Conservation (phyloP, 2,888 invertebrate species). For the Caenorhabditis zanzibari region DNA sequence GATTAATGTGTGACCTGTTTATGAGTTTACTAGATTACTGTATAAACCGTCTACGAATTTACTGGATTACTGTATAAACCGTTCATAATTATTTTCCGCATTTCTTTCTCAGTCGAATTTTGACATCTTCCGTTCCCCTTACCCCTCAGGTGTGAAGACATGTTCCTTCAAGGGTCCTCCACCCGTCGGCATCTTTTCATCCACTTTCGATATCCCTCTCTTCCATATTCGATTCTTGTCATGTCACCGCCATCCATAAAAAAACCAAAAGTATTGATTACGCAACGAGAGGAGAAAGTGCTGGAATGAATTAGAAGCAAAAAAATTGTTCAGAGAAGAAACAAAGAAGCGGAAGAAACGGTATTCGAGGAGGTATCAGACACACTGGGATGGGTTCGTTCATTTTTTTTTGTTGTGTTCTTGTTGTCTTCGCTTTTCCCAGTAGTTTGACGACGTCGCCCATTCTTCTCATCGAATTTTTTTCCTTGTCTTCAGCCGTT, state of each 20-base stretch:
- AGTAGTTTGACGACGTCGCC: not conserved
- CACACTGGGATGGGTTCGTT: constrained; percentile 13
- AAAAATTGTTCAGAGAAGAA: constrained; percentile 5
- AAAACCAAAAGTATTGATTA: constrained; percentile 30
- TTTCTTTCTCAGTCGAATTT: not conserved
- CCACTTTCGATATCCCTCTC: constrained; percentile 5
- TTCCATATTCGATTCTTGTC: constrained; percentile 28
- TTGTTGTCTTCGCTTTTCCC: constrained; percentile 28
- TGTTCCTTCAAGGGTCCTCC: not conserved
- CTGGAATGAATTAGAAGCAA: constrained; percentile 31
- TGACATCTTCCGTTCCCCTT: too few species aligned
- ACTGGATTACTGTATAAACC: too few species aligned
- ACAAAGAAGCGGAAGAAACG: constrained; percentile 46
- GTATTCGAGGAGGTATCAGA: constrained; percentile 37
- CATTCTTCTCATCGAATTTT: constrained; percentile 34
- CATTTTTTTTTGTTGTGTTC: constrained; percentile 38
- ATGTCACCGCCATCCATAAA: constrained; percentile 35
- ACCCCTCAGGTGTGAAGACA: not conserved
- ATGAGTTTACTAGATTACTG: too few species aligned
- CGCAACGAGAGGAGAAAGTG: constrained; percentile 40
- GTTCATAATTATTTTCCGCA: too few species aligned
- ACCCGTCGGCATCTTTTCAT: constrained; percentile 30
- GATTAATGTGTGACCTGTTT: too few species aligned
- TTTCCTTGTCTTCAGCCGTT: constrained; percentile 15
- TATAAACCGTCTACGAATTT: too few species aligned